These are phyloP conservation scores for Bufo gargarizans DNA, from an alignment of 2,113 vertebrate genomes.

Conservation along the genomic window DNA sequence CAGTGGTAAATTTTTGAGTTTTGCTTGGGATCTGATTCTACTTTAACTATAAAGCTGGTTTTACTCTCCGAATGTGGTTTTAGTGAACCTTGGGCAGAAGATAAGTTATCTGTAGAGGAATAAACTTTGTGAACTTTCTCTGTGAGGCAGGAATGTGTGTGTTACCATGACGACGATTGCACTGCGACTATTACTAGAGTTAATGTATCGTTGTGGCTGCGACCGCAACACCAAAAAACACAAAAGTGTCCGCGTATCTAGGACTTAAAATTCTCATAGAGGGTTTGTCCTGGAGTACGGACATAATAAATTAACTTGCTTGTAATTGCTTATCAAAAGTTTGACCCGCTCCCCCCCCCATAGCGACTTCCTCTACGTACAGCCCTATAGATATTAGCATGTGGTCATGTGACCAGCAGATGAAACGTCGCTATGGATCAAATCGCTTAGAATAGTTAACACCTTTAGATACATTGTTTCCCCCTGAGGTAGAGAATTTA, in stretches of 20 bases:
- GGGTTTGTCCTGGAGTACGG: neutral
- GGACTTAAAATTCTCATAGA: too few relatives aligned
- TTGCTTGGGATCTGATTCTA: neutral
- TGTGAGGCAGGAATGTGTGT: neutral
- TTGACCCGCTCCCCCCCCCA: neutral
- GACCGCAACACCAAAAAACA: too few relatives aligned
- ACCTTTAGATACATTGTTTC: neutral
- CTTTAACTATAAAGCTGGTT: neutral
- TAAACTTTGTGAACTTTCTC: neutral
- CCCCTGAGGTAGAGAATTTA: neutral
- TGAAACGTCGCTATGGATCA: neutral
- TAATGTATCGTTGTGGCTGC: too few relatives aligned
- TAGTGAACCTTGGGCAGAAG: constrained; percentile 19
- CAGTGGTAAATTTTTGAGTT: neutral
- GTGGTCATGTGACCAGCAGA: neutral
- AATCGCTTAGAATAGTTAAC: neutral
- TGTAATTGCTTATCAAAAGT: neutral
- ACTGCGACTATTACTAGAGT: neutral
- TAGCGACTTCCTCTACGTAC: neutral
- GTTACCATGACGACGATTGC: neutral
- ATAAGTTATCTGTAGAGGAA: neutral
- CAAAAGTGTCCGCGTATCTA: too few relatives aligned
- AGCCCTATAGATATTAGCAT: neutral
- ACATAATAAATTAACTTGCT: neutral
- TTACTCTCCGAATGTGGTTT: neutral